phyloP scores from a whole-genome alignment of 2,888 invertebrate genomes.

The Orchesellides sinensis region DNA sequence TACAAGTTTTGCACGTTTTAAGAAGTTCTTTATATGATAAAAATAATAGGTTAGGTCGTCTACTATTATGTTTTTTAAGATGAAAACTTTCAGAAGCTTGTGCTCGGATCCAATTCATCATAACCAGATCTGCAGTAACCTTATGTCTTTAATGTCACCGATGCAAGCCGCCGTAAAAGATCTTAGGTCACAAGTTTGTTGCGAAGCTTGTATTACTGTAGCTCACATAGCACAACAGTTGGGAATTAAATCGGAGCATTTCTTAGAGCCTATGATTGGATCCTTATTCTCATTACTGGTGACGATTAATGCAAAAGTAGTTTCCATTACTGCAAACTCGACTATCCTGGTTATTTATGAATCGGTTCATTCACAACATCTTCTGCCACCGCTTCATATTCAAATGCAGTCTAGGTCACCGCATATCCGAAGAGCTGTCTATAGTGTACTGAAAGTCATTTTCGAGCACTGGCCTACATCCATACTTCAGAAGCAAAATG shows the following conservation, averaged over 20 bases:
- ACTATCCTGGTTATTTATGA: conserved; percentile 69
- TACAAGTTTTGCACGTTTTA: too few relatives aligned
- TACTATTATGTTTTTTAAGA: too few relatives aligned
- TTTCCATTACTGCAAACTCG: conserved; percentile 74
- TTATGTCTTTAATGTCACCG: conserved; percentile 72
- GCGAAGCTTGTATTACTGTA: conserved; percentile 97
- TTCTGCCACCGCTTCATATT: conserved; percentile 87
- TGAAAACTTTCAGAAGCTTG: conserved; percentile 73
- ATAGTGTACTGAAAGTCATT: conserved; percentile 90
- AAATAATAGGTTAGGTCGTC: too few relatives aligned
- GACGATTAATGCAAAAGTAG: conserved; percentile 96
- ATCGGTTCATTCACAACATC: conserved; percentile 83
- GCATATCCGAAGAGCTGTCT: conserved; percentile 88
- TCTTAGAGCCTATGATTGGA: conserved; percentile 89
- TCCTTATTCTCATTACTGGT: conserved; percentile 93
- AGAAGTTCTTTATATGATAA: too few relatives aligned
- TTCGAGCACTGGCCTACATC: conserved; percentile 92
- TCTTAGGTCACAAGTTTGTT: conserved; percentile 89
- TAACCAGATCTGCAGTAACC: conserved; percentile 70
- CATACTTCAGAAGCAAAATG: conserved; percentile 88
- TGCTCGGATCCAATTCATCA: conserved; percentile 71
- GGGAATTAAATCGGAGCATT: conserved; percentile 89
- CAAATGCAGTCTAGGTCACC: conserved; percentile 92
- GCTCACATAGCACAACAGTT: conserved; percentile 93
- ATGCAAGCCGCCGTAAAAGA: conserved; percentile 72